Percentiles rank a stretch among this genome's conserved stretches.
Conservation (phyloP, 2,797 vertebrate species). For the Botia almorhae region DNA sequence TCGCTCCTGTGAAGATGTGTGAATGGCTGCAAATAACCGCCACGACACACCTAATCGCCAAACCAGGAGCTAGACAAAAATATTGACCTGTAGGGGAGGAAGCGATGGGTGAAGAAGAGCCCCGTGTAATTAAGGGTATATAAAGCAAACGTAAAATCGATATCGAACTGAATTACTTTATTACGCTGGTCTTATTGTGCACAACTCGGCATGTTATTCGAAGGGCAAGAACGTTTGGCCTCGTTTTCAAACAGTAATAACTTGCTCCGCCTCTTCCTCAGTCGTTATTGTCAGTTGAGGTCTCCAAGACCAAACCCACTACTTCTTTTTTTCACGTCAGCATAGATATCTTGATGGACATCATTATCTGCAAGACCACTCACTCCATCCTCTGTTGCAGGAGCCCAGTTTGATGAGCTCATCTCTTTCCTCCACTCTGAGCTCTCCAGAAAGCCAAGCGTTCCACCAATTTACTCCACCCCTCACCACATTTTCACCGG, state of each 20-base stretch:
- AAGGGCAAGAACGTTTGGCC: no score
- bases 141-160: no score
- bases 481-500: neutral
- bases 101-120: no score
- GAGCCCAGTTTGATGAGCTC: constrained; percentile 23
- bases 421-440: constrained; percentile 18
- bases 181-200: neutral
- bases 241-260: no score
- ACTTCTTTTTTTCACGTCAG: no score
- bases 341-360: constrained; percentile 13
- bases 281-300: no score
- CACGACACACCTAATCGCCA: neutral
- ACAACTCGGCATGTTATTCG: neutral
- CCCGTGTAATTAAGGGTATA: no score
- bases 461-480: constrained; percentile 38
- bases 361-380: constrained; percentile 35
- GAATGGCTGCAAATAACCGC: neutral
- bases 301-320: neutral
- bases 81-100: no score
- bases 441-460: neutral
- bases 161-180: no score
- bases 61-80: neutral
- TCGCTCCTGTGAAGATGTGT: constrained; percentile 2
- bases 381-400: constrained; percentile 11
- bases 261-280: no score